Conservation (phyloP, 2,113 vertebrate species). For the Vanacampus margaritifer region DNA sequence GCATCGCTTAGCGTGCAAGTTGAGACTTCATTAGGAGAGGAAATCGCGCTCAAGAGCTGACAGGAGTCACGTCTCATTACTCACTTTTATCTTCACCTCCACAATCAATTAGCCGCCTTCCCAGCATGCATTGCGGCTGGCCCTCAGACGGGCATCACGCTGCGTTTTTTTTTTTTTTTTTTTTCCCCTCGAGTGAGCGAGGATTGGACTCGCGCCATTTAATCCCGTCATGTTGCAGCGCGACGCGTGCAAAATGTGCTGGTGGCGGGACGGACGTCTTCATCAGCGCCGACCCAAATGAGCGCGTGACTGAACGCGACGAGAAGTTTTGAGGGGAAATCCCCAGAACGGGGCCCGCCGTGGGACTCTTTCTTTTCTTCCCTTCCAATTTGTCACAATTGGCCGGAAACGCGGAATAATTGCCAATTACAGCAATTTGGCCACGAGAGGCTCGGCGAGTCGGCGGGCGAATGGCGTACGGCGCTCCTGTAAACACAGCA, state of each 20-base stretch:
- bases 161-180: not conserved
- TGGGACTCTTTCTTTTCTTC: not conserved
- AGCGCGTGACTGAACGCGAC: constrained; percentile 41
- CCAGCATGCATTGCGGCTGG: constrained; percentile 11
- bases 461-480: not conserved
- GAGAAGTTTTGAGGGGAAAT: constrained; percentile 36
- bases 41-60: constrained; percentile 43
- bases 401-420: constrained; percentile 3
- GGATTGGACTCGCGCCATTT: not conserved
- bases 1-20: constrained; percentile 15
- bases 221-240: constrained; percentile 16
- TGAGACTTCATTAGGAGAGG: constrained; percentile 32
- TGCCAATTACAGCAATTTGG: not conserved
- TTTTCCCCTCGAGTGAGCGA: constrained; percentile 14
- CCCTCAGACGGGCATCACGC: not conserved
- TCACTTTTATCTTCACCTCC: constrained; percentile 33
- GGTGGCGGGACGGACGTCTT: constrained; percentile 57
- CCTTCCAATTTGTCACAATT: constrained; percentile 18
- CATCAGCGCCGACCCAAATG: constrained; percentile 66
- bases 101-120: constrained; percentile 49
- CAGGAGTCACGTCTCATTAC: constrained; percentile 54
- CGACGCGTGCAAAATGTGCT: constrained; percentile 34
- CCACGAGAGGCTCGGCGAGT: not conserved
- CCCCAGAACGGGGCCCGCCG: constrained; percentile 8
- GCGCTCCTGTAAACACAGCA: not conserved